Evolutionary conservation across 1,140 invertebrate species (phyloP), one percentile per base, ranked within the genome.

Genomic region (Polypedilum pembai): DNA sequence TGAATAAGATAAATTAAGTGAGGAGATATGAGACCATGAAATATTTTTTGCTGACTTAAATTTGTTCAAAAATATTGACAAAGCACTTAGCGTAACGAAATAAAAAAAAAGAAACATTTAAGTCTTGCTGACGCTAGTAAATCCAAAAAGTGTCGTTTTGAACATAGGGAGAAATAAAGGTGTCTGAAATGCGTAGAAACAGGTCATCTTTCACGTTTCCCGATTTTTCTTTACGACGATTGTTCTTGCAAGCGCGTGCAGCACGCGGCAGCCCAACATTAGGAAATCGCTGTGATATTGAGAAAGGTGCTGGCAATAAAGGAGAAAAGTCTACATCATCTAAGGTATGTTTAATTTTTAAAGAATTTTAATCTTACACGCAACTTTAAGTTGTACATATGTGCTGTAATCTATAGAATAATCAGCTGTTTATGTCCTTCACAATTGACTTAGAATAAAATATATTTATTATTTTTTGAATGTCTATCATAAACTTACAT

Each of bases 261-360:
- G 75, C 73, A 18, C 45, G 75, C 12, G 75, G 75, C 12, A 66
- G 74, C 12, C 74, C 69, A 66, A 33, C 73, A 7, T 21, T 40
- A 7, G 18, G 56, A 66, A 24, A 74, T 73, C 21, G 40, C 21
- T 76, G 75, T 72, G 75, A 76, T 75, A 69, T 76, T n/a, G 75
- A 76, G 65, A 65, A 66, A 24, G 75, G 74, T 20, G 20, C 5
- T 65, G 8, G 56, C 40, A 40, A 17, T 15, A 41, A 69, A 17
- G 74, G 40, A 15, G 74, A 75, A 73, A 41, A 74, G 40, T 24
- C 65, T 18, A 21, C 17, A 8, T 21, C 65, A 3, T 69, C 65
- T 8, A 69, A 69, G 17, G 65, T 69, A 20, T 20, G 65, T 69
- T 69, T 20, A 17, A 17, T 56, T n/a, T n/a, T n/a, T n/a, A n/a